Evolutionary conservation across 2,113 vertebrate genomes (phyloP), one percentile per base, ranked within the genome.

Genomic region (Pionites leucogaster): DNA sequence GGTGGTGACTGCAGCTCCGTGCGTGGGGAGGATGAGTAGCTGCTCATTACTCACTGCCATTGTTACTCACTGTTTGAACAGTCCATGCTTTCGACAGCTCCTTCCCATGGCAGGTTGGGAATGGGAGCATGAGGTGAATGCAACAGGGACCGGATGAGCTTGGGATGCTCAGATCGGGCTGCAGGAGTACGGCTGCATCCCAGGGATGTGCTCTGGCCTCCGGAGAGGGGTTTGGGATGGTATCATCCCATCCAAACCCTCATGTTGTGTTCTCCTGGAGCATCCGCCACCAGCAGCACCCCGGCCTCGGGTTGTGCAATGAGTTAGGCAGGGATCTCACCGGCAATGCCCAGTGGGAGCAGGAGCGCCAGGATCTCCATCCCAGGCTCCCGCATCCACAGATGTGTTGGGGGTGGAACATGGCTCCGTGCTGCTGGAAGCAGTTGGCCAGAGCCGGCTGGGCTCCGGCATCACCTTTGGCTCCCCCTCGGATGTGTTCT

Each of bases 21-120:
- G 74, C 31, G 60, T 93, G 93, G 92, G 84, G 81, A 92, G 60
- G 96, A 96, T 96, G 95, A 96, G 95, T 82, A 95, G 96, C 0
- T 2, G 50, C 57, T 88, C 17, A 59, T 96, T 96, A 96, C 92
- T 96, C 96, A 96, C 77, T 67, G 19, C 6, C 1, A 7, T 82
- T 23, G 65, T 95, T 96, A 95, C 77, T 96, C 93, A 89, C 72
- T 13, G 74, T 2, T 74, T 77, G 39, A 89, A 3, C 81, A 78
- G 55, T 10, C 9, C 23, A 27, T 44, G 1, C 77, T 53, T 60
- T 3, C 24, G 10, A 2, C 49, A 47, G 75, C 75, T 33, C 0
- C 19, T 47, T 76, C 39, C 18, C 10, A 0, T 6, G 1, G 76
- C 75, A 53, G 39, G 81, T 78, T 29, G 88, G 90, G 90, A 28